Evolutionary conservation across 2,797 vertebrate species (phyloP), one percentile per base, ranked within the genome.

Genomic region (Sebastes alutus): DNA sequence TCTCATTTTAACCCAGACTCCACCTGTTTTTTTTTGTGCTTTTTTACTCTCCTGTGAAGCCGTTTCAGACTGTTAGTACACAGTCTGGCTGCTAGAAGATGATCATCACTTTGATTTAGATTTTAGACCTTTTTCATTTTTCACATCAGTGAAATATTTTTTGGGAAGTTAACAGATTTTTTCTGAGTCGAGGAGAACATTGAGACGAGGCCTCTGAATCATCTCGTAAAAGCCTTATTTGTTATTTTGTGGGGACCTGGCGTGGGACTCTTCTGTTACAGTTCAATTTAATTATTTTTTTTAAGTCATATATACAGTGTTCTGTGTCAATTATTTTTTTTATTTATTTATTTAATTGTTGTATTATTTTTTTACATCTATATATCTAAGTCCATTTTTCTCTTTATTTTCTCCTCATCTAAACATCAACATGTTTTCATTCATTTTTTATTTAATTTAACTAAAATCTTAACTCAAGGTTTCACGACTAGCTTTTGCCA

Each of bases 1-100:
- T 73, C 66, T 60, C 7, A 20, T 63, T 79, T 52, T 33, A 56
- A 42, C 52, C 5, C 76, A 74, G 67, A 65, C 33, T 75, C 73
- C 29, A 54, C 56, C 72, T 62, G 68, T 59, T 25, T 59, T 32
- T 62, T 33, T 12, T 35, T 35, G 2, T n/a, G 18, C 46, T 13
- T 52, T 38, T 75, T 55, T 25, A 10, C 8, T 68, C 32, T 6
- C 6, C 27, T 27, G 9, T 55, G 58, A 55, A 8, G 58, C 16
- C 9, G 12, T 30, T 62, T 55, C 66, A 30, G 61, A 9, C 55
- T 42, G 33, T 63, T 29, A 2, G 67, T 18, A 1, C 11, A 3
- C 33, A 1, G 5, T 56, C 68, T 54, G 63, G 33, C 77, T 72
- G 61, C 32, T 11, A 22, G 7, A 71, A 22, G 7, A 55, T n/a